These are phyloP conservation scores for Homarus americanus DNA, from an alignment of 1,140 invertebrate genomes.

Conservation along the genomic window DNA sequence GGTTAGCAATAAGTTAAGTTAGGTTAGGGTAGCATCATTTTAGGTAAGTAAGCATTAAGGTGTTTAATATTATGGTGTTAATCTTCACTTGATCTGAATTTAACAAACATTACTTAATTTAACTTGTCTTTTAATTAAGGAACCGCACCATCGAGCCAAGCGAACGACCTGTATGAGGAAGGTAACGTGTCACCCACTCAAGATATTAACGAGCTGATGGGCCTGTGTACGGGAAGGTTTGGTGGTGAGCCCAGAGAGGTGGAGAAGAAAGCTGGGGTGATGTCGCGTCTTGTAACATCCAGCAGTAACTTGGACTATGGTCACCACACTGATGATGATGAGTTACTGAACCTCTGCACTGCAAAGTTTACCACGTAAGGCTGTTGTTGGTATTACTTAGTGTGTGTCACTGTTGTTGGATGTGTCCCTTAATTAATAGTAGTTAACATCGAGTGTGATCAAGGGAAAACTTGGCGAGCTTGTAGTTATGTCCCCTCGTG, in stretches of 20 bases:
- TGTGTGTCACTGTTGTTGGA: no score
- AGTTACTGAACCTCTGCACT: slow-evolving; percentile 47
- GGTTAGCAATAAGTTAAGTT: no score
- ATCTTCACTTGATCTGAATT: neutral
- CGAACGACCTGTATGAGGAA: slow-evolving; percentile 39
- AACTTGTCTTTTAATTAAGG: neutral
- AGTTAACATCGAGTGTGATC: no score
- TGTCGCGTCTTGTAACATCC: neutral
- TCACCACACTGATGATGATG: slow-evolving; percentile 24
- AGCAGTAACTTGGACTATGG: neutral
- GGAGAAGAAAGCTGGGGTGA: neutral
- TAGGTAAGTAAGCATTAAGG: neutral
- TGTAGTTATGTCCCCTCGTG: no score
- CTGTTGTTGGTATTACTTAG: no score
- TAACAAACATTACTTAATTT: neutral
- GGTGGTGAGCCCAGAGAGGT: neutral
- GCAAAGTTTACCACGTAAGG: slow-evolving; percentile 53
- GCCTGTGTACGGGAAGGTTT: slow-evolving; percentile 59
- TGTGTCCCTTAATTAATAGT: no score
- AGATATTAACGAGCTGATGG: slow-evolving; percentile 58
- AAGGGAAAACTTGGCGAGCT: no score
- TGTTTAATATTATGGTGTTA: neutral
- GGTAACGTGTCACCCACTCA: slow-evolving; percentile 43
- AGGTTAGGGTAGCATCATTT: no score
- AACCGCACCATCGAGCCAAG: neutral